Base-by-base conservation (phyloP, 1,140 invertebrate species). In the Hyphantria cunea region DNA sequence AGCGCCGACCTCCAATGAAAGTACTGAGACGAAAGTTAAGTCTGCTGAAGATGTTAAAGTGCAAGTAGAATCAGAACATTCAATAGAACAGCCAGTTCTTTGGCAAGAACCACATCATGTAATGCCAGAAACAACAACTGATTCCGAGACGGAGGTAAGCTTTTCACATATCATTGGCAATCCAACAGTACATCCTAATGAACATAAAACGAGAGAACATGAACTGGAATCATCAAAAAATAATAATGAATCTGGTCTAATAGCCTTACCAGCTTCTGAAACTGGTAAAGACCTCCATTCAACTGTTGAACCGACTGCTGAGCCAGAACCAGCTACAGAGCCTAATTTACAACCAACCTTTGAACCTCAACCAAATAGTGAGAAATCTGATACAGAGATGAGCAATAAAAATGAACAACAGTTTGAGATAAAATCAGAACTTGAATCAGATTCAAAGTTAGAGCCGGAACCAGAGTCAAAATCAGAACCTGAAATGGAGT, bases 151-250 rank as follows among this genome's bases (percentile, higher is more conserved):
- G 8, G 83, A 88, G 56, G 31, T 78, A 17, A 81, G 82, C 41
- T 79, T 76, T 56, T 83, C 85, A 17, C 78, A 89, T 54, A 82
- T 85, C 51, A 78, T 87, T 55, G 80, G 83, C 50, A 72, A 78
- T 49, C 32, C 68, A 13, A 74, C 60, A 55, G 68, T 70, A 13
- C 61, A 70, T 1, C 53, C 66, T 34, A 51, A 66, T 55, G 60
- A 67, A 39, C 55, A 68, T 44, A 56, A 70, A n/a, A 33, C 53
- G 14, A 32, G 65, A 8, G 45, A 47, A 13, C 45, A 84, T 8
- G 76, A 80, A 49, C 65, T 72, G 44, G 51, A 32, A 25, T 10
- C 62, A 44, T 39, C 37, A 39, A 39, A 39, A n/a, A 39, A 39
- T 3, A n/a, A 9, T 2, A 7, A 39, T 10, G 14, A 25, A 25